Evolutionary conservation across 2,113 vertebrate genomes (phyloP).

Genomic region (Coryphaenoides rupestris): DNA sequence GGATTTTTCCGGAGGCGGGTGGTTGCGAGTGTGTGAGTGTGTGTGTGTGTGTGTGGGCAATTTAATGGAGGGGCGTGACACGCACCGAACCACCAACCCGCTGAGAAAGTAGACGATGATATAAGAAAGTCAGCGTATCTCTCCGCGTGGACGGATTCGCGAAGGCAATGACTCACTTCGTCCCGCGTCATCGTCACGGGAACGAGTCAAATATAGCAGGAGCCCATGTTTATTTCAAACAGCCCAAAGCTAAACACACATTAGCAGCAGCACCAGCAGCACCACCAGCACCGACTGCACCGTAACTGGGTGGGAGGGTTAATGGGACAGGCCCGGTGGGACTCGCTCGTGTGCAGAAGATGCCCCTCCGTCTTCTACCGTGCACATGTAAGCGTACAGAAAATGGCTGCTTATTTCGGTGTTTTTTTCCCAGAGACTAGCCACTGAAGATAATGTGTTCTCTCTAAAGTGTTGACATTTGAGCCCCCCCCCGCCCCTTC

Average conservation of each 20-base stretch:
- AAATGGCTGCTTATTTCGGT: conserved; percentile 2
- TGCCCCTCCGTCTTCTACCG: conserved; percentile 21
- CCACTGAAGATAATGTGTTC: too few species aligned
- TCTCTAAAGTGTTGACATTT: too few species aligned
- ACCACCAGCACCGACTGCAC: conserved; percentile 20
- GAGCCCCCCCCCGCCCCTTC: too few species aligned
- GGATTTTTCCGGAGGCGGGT: too few species aligned
- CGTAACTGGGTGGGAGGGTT: conserved; percentile 42
- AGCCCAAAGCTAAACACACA: conserved; percentile 52
- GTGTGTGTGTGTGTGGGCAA: too few species aligned
- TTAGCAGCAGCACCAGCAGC: conserved; percentile 39
- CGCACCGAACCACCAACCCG: too few species aligned
- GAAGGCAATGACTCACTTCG: conserved; percentile 26
- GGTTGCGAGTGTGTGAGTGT: too few species aligned
- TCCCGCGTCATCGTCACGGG: conserved; percentile 18
- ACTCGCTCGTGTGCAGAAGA: conserved; percentile 35
- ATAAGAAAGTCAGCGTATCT: too few species aligned
- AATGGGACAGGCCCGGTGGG: conserved; percentile 53
- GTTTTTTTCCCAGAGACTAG: not conserved
- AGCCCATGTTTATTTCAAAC: conserved; percentile 59
- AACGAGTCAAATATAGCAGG: conserved; percentile 46
- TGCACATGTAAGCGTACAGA: conserved; percentile 20
- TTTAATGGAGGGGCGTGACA: too few species aligned
- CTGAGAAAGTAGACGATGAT: too few species aligned
- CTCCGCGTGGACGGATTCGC: too few species aligned